A percentile compares a stretch with the other conserved stretches of the same genome.
Conservation (phyloP, 1,140 invertebrate species). For the Elymnias hypermnestra region DNA sequence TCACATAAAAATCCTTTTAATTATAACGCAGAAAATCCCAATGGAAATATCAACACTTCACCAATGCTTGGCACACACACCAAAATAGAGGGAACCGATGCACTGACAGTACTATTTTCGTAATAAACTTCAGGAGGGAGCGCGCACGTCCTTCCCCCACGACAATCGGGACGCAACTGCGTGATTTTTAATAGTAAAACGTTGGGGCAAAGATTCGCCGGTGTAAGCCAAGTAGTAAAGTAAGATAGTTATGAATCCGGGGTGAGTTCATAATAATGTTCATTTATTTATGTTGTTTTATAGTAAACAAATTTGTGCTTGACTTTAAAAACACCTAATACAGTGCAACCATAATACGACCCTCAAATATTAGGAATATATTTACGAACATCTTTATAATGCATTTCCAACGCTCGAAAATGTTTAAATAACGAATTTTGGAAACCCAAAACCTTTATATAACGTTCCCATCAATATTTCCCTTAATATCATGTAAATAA, state of each 20-base stretch:
- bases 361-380: too few species aligned
- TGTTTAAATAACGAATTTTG: too few species aligned
- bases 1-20: slow-evolving; percentile 6
- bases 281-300: too few species aligned
- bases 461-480: too few species aligned
- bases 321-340: too few species aligned
- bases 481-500: too few species aligned
- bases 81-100: slow-evolving; percentile 5
- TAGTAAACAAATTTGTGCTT: too few species aligned
- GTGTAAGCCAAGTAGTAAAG: slow-evolving; percentile 15
- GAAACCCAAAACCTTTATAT: too few species aligned
- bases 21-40: neutral
- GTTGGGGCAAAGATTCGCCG: slow-evolving; percentile 14
- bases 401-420: too few species aligned
- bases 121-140: slow-evolving; percentile 15
- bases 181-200: slow-evolving; percentile 11
- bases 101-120: slow-evolving; percentile 17
- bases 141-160: slow-evolving; percentile 11
- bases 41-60: slow-evolving; percentile 9
- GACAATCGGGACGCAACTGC: slow-evolving; percentile 12
- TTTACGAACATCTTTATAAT: too few species aligned
- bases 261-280: slow-evolving; percentile 2
- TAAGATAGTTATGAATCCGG: slow-evolving; percentile 4
- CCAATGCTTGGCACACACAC: slow-evolving; percentile 12
- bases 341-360: too few species aligned